Base-by-base conservation (phyloP, 2,888 invertebrate genomes). In the Agrypnus murinus region DNA sequence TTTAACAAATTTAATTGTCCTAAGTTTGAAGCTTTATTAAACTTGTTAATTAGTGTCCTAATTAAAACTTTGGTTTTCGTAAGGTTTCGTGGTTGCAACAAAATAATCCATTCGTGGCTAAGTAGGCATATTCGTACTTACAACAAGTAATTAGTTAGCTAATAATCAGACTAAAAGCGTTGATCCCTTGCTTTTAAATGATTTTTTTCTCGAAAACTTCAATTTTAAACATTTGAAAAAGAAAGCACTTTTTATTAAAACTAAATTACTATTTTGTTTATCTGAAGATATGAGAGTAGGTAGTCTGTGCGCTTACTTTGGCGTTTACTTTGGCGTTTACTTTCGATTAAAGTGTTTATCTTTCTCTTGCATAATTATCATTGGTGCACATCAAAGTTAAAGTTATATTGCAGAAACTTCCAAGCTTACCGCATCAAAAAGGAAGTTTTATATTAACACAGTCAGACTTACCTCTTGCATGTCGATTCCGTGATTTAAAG, bases 401-500 rank as follows among this genome's bases (percentile, higher is more conserved):
- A 25, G 25, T 2, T 25, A 25, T 25, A 25, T 25, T 25, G 5
- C n/a, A n/a, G n/a, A 12, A 12, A n/a, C 5, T 10, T 40, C n/a
- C n/a, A 40, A 43, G 14, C 3, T n/a, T n/a, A n/a, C n/a, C 17
- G 25, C 25, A 50, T 31, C 32, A 53, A 34, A 53, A 12, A 55
- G n/a, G 7, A 32, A 32, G 46, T 19, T 17, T 15, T 36, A 15
- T 15, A 48, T 31, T 46, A 46, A 46, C 1, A 46, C 46, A 14
- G 12, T 80, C 46, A 14, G 12, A 79, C 86, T 86, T 87, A 97
- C 98, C 93, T 98, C 97, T 82, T 96, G 94, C 78, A 96, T 95
- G 85, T 98, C 97, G 81, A 98, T 98, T 66, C 98, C 98, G 84
- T 97, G 97, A 87, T 97, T 98, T 72, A 98, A 90, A 9, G 97